These are phyloP conservation scores for Morelia viridis DNA, from an alignment of 2,797 vertebrate species.

Conservation along the genomic window DNA sequence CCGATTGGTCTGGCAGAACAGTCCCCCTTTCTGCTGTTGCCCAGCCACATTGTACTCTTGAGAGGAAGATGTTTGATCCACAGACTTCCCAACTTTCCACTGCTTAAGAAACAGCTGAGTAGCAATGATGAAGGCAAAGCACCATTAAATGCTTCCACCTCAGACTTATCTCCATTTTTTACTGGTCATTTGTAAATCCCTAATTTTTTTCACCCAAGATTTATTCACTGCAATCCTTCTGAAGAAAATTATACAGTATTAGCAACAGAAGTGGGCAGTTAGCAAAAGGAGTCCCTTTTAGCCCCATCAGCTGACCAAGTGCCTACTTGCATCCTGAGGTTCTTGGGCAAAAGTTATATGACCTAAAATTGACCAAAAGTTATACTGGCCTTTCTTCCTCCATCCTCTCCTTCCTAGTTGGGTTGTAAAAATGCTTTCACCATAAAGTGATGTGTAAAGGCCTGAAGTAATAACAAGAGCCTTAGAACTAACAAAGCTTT, in stretches of 20 bases:
- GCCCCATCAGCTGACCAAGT: background rate
- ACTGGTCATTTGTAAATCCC: background rate
- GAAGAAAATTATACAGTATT: background rate
- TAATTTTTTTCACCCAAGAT: background rate
- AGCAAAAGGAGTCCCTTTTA: background rate
- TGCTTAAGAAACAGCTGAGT: background rate
- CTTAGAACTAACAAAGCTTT: conserved; percentile 46
- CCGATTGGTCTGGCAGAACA: background rate
- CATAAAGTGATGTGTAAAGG: conserved; percentile 39
- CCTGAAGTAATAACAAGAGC: conserved; percentile 55
- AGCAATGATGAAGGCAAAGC: background rate
- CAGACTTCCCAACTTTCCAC: background rate
- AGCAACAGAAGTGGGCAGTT: background rate
- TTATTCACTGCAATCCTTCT: background rate
- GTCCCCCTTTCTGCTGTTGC: background rate
- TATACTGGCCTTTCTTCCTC: background rate
- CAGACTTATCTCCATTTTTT: background rate
- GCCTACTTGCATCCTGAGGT: conserved; percentile 19
- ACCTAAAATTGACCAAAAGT: background rate
- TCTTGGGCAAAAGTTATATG: background rate
- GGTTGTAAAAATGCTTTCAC: background rate
- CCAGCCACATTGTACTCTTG: background rate
- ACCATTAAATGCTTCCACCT: background rate
- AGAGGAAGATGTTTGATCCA: background rate
- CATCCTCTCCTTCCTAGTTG: background rate